Percentiles rank a stretch among this genome's conserved stretches.
Evolutionary conservation across 2,888 invertebrate species (phyloP).

Genomic region (Xanthostigma xanthostigma): DNA sequence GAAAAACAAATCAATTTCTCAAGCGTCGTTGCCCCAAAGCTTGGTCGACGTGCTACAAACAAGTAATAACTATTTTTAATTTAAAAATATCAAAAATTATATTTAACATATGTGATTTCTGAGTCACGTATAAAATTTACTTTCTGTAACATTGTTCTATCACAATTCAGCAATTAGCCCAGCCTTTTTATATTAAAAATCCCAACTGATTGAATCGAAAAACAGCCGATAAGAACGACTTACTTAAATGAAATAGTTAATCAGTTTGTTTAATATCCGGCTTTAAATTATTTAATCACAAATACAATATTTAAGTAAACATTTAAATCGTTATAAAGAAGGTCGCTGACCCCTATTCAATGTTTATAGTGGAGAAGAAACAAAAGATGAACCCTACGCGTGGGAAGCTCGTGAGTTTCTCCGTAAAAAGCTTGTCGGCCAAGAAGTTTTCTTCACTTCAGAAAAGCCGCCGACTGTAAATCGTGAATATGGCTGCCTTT

Average conservation of each 20-base stretch:
- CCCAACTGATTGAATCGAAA: no score
- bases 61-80: slow-evolving; percentile 21
- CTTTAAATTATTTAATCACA: no score
- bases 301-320: no score
- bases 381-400: slow-evolving; percentile 84
- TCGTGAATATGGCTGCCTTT: slow-evolving; percentile 81
- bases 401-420: slow-evolving; percentile 97
- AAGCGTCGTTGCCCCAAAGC: slow-evolving; percentile 82
- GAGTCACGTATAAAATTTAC: neutral
- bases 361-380: slow-evolving; percentile 42
- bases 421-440: slow-evolving; percentile 80
- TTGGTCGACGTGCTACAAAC: slow-evolving; percentile 59
- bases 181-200: no score
- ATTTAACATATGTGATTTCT: neutral
- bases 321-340: no score
- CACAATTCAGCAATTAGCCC: no score
- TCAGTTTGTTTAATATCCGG: no score
- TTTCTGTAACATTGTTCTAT: neutral
- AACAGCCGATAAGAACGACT: no score
- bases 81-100: neutral
- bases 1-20: slow-evolving; percentile 86
- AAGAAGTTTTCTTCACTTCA: slow-evolving; percentile 70
- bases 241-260: no score
- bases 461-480: slow-evolving; percentile 72
- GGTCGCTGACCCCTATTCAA: neutral